A percentile compares a stretch with the other conserved stretches of the same genome.
These are phyloP conservation scores for Tenthredo mesomela DNA, from an alignment of 2,888 invertebrate species.

Conservation along the genomic window DNA sequence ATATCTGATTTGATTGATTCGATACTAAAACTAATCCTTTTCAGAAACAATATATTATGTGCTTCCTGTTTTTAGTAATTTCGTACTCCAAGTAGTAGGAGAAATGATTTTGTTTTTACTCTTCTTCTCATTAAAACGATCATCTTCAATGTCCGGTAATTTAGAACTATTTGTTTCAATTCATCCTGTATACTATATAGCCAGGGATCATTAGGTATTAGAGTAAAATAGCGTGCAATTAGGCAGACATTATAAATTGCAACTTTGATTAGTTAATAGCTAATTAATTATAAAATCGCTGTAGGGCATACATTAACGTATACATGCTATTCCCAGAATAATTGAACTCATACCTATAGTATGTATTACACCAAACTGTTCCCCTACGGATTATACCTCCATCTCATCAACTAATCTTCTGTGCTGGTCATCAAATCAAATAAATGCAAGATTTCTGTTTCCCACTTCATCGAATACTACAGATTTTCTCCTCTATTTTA, in stretches of 20 bases:
- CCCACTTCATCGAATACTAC: not conserved
- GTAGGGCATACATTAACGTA: not conserved
- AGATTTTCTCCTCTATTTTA: not conserved
- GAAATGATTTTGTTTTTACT: slow-evolving; percentile 34
- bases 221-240: slow-evolving; percentile 1
- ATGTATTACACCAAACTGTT: not conserved
- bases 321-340: not conserved
- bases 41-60: not conserved
- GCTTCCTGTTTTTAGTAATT: not conserved
- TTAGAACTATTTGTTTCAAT: slow-evolving; percentile 30
- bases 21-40: not conserved
- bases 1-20: not conserved
- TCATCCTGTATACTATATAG: not conserved
- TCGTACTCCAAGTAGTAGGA: not conserved
- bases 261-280: slow-evolving; percentile 23
- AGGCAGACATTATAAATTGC: not conserved
- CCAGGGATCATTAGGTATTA: slow-evolving; percentile 20
- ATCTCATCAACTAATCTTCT: slow-evolving; percentile 13
- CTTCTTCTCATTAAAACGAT: slow-evolving; percentile 11
- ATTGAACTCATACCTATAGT: not conserved
- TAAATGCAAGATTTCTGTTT: not conserved
- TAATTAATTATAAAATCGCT: slow-evolving; percentile 5
- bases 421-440: not conserved
- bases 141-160: slow-evolving; percentile 30
- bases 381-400: not conserved